Evolutionary conservation across 2,888 invertebrate species (phyloP), one percentile per base, ranked within the genome.

Genomic region (Sphaerophoria rueppellii): DNA sequence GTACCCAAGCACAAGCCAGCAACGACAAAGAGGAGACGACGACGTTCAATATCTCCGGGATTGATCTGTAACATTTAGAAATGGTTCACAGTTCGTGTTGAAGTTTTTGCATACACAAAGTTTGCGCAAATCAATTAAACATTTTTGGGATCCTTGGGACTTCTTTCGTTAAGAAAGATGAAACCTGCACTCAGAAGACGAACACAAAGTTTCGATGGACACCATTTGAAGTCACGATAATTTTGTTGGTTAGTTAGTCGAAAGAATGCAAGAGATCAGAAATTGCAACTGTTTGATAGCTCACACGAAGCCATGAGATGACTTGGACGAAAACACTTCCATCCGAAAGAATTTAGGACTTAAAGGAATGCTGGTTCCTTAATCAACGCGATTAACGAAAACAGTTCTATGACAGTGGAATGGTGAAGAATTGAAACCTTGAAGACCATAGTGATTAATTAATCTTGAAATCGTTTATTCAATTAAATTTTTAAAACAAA

Each of bases 111-210:
- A 75, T 65, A 24, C 16, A 24, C 5, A 55, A 60, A 57, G 57
- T 37, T 43, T 61, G 24, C 67, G 65, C 72, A 79, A 83, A 83
- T 79, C 83, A 83, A 83, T 79, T 83, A 79, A 83, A 75, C 55
- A 67, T 67, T 75, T 70, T 48, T 16, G 1, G 34, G 46, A 58
- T 37, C 37, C 12, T 24, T 43, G 16, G 43, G 34, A 34, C 32
- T 43, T 16, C 60, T 32, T 40, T 50, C 11, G 9, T n/a, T 5
- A 16, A 61, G 58, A 37, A 1, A 37, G 52, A 14, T 65, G 24
- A 52, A 67, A 67, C 24, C 35, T 40, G 24, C 14, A 16, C 14
- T 32, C 35, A 50, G 24, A 54, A 43, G 32, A 72, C 46, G 70
- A 74, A 50, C 46, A 55, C 16, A 37, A 43, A 43, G 9, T 9